Base-by-base conservation (phyloP, 2,888 invertebrate genomes). In the Drosophila aldrichi region DNA sequence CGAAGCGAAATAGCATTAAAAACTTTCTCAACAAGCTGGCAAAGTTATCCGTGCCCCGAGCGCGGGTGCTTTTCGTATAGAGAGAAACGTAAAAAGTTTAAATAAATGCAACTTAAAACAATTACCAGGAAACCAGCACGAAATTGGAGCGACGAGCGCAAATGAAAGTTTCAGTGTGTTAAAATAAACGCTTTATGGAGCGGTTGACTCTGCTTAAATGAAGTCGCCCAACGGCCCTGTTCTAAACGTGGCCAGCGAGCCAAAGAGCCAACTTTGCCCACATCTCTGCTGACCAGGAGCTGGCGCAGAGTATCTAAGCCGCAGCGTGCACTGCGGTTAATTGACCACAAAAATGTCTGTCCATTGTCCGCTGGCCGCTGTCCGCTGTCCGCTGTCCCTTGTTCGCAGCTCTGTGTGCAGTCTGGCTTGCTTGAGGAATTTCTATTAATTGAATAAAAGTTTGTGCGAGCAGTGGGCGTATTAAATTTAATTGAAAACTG, bases 81-180 rank as follows among this genome's bases (percentile, higher is more conserved):
- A 67, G 64, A 1, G 51, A 34, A 70, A 74, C 59, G 60, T 58
- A 67, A 52, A 79, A 82, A 78, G 70, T 80, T 88, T 76, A 83
- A 84, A 86, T 81, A 88, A 88, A 86, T 86, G 79, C 76, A 83
- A 86, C 79, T 87, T 88, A 81, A 85, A 85, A 85, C 84, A 85
- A 85, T 88, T 86, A 88, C 74, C 79, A 75, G 81, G 87, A 81
- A 81, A 73, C 69, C 75, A 70, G 68, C 75, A 61, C 56, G 52
- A 66, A 77, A 79, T 62, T 69, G 68, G 62, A 74, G 70, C 49
- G 41, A 18, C 46, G 25, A 70, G 56, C 64, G 66, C 40, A 75
- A 64, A 65, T 62, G 76, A 69, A 80, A 82, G 62, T 70, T 75
- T 68, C 63, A 67, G 65, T 79, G 69, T 57, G 54, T 61, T 65